A percentile compares a stretch with the other conserved stretches of the same genome.
Conservation (phyloP, 2,797 vertebrate species). For the Sebastes hopkinsi region DNA sequence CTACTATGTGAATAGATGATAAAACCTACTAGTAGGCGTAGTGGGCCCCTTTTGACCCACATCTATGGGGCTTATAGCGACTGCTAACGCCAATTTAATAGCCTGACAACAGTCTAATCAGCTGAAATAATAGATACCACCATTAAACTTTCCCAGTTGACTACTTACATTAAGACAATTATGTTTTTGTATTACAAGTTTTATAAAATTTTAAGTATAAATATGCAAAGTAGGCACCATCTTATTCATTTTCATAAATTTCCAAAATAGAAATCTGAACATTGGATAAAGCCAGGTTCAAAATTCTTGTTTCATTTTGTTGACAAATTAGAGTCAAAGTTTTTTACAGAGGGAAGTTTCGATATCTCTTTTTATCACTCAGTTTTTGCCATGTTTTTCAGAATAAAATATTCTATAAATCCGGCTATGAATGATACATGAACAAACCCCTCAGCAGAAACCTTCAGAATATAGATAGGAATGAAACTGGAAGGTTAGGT, state of each 20-base stretch:
- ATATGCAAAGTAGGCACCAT: accelerated
- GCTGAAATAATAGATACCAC: no score
- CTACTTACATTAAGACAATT: no score
- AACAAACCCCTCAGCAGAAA: background rate
- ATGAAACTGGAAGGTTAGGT: no score
- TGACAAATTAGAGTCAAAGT: background rate
- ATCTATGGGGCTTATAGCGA: no score
- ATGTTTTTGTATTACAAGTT: accelerated
- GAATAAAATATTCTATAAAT: background rate
- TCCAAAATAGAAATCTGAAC: no score
- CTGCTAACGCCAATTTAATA: no score
- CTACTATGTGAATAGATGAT: no score
- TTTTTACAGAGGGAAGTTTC: background rate
- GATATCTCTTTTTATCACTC: no score
- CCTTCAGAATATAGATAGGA: background rate
- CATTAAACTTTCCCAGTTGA: no score
- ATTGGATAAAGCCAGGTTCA: background rate
- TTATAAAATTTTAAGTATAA: accelerated
- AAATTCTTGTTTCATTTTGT: background rate
- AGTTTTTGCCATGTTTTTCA: background rate
- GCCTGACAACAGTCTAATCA: no score
- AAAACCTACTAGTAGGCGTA: accelerated
- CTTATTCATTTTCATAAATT: background rate
- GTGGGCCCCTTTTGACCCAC: accelerated
- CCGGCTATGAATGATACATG: background rate